These are phyloP conservation scores for Gambusia holbrooki DNA, from an alignment of 2,113 vertebrate species.

Conservation along the genomic window DNA sequence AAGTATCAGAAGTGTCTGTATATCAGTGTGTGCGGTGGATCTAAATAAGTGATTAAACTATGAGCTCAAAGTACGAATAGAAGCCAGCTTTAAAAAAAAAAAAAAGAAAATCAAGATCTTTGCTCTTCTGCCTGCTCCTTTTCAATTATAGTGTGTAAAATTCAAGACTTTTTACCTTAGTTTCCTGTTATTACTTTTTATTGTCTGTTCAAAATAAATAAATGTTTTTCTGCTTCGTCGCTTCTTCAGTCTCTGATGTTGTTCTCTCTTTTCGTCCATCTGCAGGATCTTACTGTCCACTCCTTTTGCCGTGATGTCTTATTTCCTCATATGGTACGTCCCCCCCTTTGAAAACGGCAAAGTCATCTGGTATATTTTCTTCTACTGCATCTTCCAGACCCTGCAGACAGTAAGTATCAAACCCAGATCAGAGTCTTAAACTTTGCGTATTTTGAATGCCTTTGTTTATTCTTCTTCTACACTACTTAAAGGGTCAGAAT, in stretches of 20 bases:
- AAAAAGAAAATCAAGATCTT: too few relatives aligned
- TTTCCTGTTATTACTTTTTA: too few relatives aligned
- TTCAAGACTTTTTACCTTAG: too few relatives aligned
- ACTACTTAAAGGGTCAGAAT: background rate
- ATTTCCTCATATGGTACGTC: constrained; percentile 96
- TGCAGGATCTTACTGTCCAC: constrained; percentile 92
- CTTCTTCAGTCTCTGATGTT: constrained; percentile 34
- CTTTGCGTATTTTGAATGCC: background rate
- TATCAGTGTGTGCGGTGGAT: too few relatives aligned
- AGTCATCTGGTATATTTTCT: constrained; percentile 92
- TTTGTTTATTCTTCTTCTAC: background rate
- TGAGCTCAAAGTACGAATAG: too few relatives aligned
- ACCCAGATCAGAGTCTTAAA: background rate
- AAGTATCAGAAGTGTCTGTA: too few relatives aligned
- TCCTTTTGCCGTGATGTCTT: constrained; percentile 87
- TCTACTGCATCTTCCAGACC: constrained; percentile 97
- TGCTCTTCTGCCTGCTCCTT: too few relatives aligned
- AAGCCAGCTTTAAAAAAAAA: too few relatives aligned
- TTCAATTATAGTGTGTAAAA: too few relatives aligned
- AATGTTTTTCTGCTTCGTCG: background rate
- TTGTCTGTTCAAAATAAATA: too few relatives aligned
- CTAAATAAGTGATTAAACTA: too few relatives aligned
- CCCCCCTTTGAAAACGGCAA: constrained; percentile 85
- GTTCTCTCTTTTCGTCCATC: background rate
- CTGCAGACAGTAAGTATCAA: constrained; percentile 90